Evolutionary conservation across 2,888 invertebrate genomes (phyloP), one percentile per base, ranked within the genome.

Genomic region (Dryadula phaetusa): DNA sequence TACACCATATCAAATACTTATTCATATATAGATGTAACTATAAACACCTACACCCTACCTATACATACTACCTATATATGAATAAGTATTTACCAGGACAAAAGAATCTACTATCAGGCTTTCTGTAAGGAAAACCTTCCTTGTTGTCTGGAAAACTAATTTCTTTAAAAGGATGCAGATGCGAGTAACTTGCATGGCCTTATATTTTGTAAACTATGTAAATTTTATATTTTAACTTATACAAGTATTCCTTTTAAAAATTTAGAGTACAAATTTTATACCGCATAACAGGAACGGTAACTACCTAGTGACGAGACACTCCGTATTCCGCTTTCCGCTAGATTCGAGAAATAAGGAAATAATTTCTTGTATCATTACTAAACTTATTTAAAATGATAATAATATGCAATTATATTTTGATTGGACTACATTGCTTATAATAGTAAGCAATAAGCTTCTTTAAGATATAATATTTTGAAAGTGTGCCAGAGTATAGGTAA

Each of bases 81-180:
- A 14, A 28, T 16, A 18, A 42, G 12, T 25, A 40, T 28, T 28
- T 60, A 28, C 42, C 18, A 44, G 42, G 16, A 60, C 16, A 60
- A 42, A 44, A 28, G 16, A 5, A 28, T 60, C 16, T 60, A 44
- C 12, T 42, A 60, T 60, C 44, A 16, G 28, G 18, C 25, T 60
- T 28, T 44, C 22, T 60, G 28, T 60, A 44, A 18, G 18, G 44
- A 60, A 44, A 44, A 60, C 44, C 28, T 44, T 44, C 25, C 44
- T 60, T 25, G 42, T 60, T 60, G 58, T 58, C 58, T 58, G 44
- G 25, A 18, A 60, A 60, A 60, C 28, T 60, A 60, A 60, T 60
- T 60, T 60, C 60, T 44, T 60, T 60, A 60, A 60, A 44, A 60
- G 60, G 60, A 60, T 60, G 44, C 60, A 60, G 44, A 60, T 44